Evolutionary conservation across 2,113 vertebrate species (phyloP), one percentile per base, ranked within the genome.

Genomic region (Struthidea cinerea): DNA sequence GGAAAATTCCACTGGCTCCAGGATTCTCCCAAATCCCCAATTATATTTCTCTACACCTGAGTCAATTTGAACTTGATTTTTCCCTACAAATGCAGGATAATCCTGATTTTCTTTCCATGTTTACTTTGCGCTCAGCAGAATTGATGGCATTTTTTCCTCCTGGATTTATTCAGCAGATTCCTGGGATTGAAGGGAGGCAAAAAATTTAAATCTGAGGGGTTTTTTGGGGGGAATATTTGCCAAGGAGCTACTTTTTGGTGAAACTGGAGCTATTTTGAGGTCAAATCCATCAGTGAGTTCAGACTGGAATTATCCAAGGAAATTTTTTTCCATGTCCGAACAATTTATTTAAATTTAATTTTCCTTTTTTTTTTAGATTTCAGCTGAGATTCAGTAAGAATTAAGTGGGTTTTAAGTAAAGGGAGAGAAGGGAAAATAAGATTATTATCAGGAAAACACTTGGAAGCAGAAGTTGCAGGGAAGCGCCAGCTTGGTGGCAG

Each of bases 21-120:
- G 75, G 55, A 87, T 92, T 89, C 90, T 65, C 81, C 88, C 93
- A 96, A 97, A 97, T 96, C 73, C 64, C 55, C 93, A 88, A 61
- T 96, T 80, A 80, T 49, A 93, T 91, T 95, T 75, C 77, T 92
- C 87, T 53, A 70, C 75, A 92, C 49, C 94, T 92, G 83, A 44
- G 73, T 87, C 96, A 97, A 95, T 96, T 94, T 92, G 89, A 95
- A 94, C 65, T 92, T 77, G 57, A 93, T 86, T 71, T 49, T 76
- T 46, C 82, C 91, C 70, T 13, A 81, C 76, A 90, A 96, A 91
- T 33, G 85, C 53, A 61, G 76, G 53, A 70, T 94, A 87, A 97
- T 96, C 77, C 47, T 88, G 93, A 64, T 92, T 96, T 96, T 94
- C 44, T 35, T 83, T 53, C 39, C 32, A 8, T 64, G 22, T 94